Percentiles rank a stretch among this genome's conserved stretches.
Evolutionary conservation across 2,888 invertebrate genomes (phyloP).

Genomic region (Epinotia ramella): DNA sequence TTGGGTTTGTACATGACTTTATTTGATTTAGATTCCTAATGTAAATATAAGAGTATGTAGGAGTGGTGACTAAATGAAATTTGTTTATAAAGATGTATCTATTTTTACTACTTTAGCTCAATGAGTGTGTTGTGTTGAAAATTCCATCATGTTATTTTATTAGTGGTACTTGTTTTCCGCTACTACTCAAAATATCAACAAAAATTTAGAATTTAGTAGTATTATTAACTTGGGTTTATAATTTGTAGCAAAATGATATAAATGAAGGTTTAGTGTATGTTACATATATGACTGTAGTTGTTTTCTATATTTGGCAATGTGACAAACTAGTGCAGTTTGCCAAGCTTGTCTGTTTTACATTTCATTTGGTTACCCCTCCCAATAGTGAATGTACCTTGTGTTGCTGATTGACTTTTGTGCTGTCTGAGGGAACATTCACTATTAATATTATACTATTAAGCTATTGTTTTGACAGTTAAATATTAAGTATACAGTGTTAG

Average conservation of each 20-base stretch:
- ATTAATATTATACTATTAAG: slow-evolving; percentile 28
- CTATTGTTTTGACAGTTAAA: slow-evolving; percentile 32
- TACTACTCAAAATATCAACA: not conserved
- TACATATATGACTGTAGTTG: not conserved
- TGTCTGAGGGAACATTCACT: slow-evolving; percentile 30
- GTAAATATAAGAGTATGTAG: slow-evolving; percentile 70
- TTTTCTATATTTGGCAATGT: not conserved
- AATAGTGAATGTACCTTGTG: slow-evolving; percentile 34
- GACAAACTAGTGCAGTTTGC: slow-evolving; percentile 1
- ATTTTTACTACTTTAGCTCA: slow-evolving; percentile 2
- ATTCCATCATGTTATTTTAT: not conserved
- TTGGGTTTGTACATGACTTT: slow-evolving; percentile 92
- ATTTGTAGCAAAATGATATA: not conserved
- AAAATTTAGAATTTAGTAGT: not conserved
- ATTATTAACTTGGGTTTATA: not conserved
- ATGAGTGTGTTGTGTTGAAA: not conserved
- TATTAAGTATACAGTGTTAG: slow-evolving; percentile 23
- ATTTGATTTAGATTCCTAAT: slow-evolving; percentile 69
- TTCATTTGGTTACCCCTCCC: slow-evolving; percentile 38
- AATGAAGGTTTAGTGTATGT: too few species aligned
- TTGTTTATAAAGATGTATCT: not conserved
- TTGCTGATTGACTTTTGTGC: not conserved
- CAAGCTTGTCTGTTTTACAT: not conserved
- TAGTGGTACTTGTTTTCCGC: not conserved
- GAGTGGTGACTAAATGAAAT: slow-evolving; percentile 39